These are phyloP conservation scores for Rostratula benghalensis DNA, from an alignment of 2,113 vertebrate species.

Conservation along the genomic window DNA sequence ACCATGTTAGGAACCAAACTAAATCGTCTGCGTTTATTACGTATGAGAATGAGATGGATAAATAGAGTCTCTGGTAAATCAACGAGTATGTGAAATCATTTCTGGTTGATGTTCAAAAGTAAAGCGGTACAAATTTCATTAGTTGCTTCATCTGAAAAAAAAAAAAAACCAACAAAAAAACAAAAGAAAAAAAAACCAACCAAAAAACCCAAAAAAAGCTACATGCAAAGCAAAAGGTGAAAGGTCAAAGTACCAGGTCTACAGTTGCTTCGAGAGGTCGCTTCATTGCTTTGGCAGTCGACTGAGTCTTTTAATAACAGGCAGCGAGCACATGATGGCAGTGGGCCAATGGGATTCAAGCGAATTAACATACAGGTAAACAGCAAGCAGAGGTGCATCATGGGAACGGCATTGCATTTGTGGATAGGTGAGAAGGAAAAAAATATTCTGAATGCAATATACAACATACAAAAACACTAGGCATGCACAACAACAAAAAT, in stretches of 20 bases:
- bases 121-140: conserved; percentile 87
- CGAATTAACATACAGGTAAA: conserved; percentile 99
- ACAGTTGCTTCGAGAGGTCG: conserved; percentile 99
- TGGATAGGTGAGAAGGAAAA: conserved; percentile 99
- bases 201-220: conserved; percentile 77
- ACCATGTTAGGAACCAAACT: conserved; percentile 84
- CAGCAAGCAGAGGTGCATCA: conserved; percentile 99
- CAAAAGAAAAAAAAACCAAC: not conserved
- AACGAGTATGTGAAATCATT: conserved; percentile 75
- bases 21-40: conserved; percentile 69
- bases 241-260: conserved; percentile 99
- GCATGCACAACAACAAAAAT: conserved; percentile 99
- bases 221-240: conserved; percentile 99
- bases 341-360: conserved; percentile 99
- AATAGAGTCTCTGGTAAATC: conserved; percentile 76
- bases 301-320: conserved; percentile 99
- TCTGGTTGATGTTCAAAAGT: conserved; percentile 77
- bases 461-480: conserved; percentile 99
- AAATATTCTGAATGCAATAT: conserved; percentile 99
- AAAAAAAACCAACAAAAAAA: not conserved
- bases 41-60: conserved; percentile 82
- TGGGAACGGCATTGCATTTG: conserved; percentile 99
- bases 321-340: conserved; percentile 99
- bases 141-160: conserved; percentile 90
- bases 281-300: conserved; percentile 99